Evolutionary conservation across 2,113 vertebrate species (phyloP).

Genomic region (Pygoscelis antarcticus): DNA sequence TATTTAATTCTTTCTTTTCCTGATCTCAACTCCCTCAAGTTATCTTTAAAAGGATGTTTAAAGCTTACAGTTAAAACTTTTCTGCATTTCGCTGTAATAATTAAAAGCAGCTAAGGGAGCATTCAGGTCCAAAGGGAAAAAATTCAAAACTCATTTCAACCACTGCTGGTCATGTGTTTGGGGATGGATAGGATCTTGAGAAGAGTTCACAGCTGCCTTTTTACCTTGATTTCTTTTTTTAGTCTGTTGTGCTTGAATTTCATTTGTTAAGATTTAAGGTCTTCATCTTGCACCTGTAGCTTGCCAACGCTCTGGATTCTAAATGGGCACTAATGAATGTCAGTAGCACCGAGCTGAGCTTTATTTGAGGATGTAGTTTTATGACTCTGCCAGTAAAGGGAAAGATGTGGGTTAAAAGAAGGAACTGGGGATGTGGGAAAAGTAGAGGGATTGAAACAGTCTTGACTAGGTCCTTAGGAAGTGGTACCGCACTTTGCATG

Average conservation of each 20-base stretch:
- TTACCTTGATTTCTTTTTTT: background rate
- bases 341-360: background rate
- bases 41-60: slow-evolving; percentile 37
- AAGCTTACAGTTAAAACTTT: slow-evolving; percentile 37
- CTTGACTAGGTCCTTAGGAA: background rate
- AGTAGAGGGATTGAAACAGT: background rate
- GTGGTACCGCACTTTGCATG: background rate
- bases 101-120: slow-evolving; percentile 21
- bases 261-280: background rate
- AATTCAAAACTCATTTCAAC: background rate
- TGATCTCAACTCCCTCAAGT: slow-evolving; percentile 23
- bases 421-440: background rate
- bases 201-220: background rate
- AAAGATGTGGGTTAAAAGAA: background rate
- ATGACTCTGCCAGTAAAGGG: background rate
- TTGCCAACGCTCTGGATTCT: background rate
- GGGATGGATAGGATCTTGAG: background rate
- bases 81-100: slow-evolving; percentile 39
- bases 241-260: background rate
- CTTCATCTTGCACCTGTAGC: background rate
- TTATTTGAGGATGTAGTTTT: background rate
- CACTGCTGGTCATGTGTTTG: background rate
- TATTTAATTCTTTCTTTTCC: slow-evolving; percentile 50
- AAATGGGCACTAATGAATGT: background rate
- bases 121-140: background rate